These are phyloP conservation scores for Xylophagus ater DNA, from an alignment of 2,888 invertebrate genomes.

Conservation along the genomic window DNA sequence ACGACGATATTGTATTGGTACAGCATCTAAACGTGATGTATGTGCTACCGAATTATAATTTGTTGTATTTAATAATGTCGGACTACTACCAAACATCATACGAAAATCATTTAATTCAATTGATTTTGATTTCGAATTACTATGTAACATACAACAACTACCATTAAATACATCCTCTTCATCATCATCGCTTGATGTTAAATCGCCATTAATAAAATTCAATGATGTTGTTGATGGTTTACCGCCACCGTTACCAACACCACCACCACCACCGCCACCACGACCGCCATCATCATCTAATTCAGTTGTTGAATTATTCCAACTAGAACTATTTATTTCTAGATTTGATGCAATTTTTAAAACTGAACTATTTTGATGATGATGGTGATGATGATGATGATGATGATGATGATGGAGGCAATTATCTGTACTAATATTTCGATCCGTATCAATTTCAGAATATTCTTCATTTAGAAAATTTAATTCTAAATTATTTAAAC, in stretches of 20 bases:
- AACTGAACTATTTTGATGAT: slow-evolving; percentile 13
- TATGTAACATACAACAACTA: slow-evolving; percentile 15
- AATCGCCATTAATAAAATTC: slow-evolving; percentile 18
- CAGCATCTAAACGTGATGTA: slow-evolving; percentile 20
- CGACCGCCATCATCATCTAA: slow-evolving; percentile 5
- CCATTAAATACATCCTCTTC: slow-evolving; percentile 17
- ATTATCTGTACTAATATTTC: slow-evolving; percentile 4
- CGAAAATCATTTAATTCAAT: slow-evolving; percentile 20
- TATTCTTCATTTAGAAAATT: slow-evolving; percentile 20
- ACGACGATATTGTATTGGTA: slow-evolving; percentile 21
- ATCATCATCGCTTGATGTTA: slow-evolving; percentile 18
- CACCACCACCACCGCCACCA: neutral
- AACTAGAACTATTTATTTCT: slow-evolving; percentile 18
- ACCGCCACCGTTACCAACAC: neutral
- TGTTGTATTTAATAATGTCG: slow-evolving; percentile 18
- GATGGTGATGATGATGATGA: neutral
- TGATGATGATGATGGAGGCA: neutral
- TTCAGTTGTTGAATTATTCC: slow-evolving; percentile 13
- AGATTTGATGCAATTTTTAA: slow-evolving; percentile 20
- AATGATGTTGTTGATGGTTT: slow-evolving; percentile 16
- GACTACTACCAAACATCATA: slow-evolving; percentile 22
- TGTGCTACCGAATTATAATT: slow-evolving; percentile 18
- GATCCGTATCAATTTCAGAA: slow-evolving; percentile 15
- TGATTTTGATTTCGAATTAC: slow-evolving; percentile 18
- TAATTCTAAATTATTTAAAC: slow-evolving; percentile 20